Base-by-base conservation (phyloP, 35 echinoderm and acorn worm species). In the Amphiura filiformis region DNA sequence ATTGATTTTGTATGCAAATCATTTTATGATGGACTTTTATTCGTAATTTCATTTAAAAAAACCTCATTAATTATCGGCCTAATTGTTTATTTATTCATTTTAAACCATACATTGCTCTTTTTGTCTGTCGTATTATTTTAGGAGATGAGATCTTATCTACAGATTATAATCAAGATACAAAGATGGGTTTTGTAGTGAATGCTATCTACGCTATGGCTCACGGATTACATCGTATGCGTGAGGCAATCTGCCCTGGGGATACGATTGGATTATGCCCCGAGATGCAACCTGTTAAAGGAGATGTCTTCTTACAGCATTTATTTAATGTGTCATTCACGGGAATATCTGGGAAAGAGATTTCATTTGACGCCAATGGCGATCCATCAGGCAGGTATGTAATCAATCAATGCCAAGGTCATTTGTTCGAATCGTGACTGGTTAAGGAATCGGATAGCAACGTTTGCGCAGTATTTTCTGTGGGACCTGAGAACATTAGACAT, bases 121-220 rank as follows among this genome's bases (percentile, higher is more conserved):
- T n/a, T n/a, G n/a, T n/a, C n/a, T n/a, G n/a, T n/a, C n/a, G 41
- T 17, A 9, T 47, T 47, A 47, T 47, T 17, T 47, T 49, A 96
- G 94, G 94, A 33, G 79, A 86, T 13, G 94, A 96, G 76, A 89
- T 39, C 65, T 81, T 96, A 34, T 35, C 81, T 9, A 40, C 78
- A 4, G 57, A 84, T 49, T 98, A 98, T 78, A 83, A 92, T 56
- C 96, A 98, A 39, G 96, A 98, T 39, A 94, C 96, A 1, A 98
- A 98, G 61, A 98, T 98, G 96, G 93, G 96, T 35, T 98, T 91
- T n/a, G 87, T 98, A 12, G 90, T 98, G 39, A 91, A 98, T 39
- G 96, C 96, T 4, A 98, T 98, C 79, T 94, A 98, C 79, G 88
- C 96, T 0, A 78, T 98, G 22, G 96, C 96, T 23, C 87, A 98